Evolutionary conservation across 1,140 invertebrate species (phyloP), one percentile per base, ranked within the genome.

Genomic region (Dufourea novaeangliae): DNA sequence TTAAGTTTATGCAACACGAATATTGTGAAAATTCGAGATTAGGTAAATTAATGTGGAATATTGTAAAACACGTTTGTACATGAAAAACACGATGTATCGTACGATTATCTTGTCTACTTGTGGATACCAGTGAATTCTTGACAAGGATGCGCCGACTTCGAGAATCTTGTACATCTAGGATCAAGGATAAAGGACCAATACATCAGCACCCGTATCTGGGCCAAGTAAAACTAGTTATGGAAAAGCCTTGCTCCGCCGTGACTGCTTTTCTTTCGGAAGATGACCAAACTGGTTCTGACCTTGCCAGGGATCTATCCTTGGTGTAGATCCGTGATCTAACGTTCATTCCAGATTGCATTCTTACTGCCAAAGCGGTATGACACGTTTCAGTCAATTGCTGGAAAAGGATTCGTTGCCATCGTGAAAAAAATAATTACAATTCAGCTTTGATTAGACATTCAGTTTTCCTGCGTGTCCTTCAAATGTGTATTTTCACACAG

Each of bases 201-300:
- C 66, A 77, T 75, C 67, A 61, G 61, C 80, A n/a, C 46, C 32
- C 12, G 39, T 82, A 84, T 82, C 82, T 85, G 75, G 82, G 82
- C 82, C 75, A 85, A 84, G 79, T 85, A 14, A 79, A 82, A 84
- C 73, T 85, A 75, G 74, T 85, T 85, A 84, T 84, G 83, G 82
- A 85, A 85, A 84, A 85, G 41, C 57, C 81, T 72, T 71, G 61
- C 52, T 25, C 63, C 52, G 41, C 52, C 79, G 61, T 20, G 67
- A 52, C 34, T 73, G 54, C 73, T 82, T 85, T 85, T 85, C 82
- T 84, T 85, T 84, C 44, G 67, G 70, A 78, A 79, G 83, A 79
- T 84, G 75, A 75, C 66, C 70, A 78, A 84, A 85, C 84, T 78
- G 84, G 79, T 85, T 79, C 74, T 57, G 63, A 81, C 78, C 83